These are phyloP conservation scores for Chaenodraco wilsoni DNA, from an alignment of 2,797 vertebrate species.

Conservation along the genomic window DNA sequence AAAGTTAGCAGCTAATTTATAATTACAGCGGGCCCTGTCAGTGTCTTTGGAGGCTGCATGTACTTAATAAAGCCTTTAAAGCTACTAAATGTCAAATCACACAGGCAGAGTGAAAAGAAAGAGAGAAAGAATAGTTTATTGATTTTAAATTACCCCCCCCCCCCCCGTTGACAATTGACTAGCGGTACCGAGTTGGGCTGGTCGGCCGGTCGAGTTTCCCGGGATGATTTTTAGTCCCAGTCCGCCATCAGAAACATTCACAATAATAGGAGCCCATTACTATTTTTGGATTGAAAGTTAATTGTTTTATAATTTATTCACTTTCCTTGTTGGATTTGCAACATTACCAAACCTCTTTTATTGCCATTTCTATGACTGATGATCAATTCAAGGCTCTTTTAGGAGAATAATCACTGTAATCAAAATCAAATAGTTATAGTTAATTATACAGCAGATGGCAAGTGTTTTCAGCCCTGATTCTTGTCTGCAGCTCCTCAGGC, in stretches of 20 bases:
- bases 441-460: neutral
- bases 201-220: too few relatives aligned
- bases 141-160: neutral
- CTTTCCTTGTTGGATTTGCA: neutral
- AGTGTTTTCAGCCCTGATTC: neutral
- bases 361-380: neutral
- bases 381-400: neutral
- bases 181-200: too few relatives aligned
- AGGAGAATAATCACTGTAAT: neutral
- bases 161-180: too few relatives aligned
- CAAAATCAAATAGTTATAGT: neutral
- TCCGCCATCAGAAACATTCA: neutral
- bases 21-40: conserved; percentile 33
- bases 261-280: neutral
- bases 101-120: conserved; percentile 2
- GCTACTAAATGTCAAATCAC: neutral
- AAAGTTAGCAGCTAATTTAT: conserved; percentile 34
- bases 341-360: neutral
- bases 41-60: conserved; percentile 10
- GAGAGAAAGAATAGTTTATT: neutral
- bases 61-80: conserved; percentile 3
- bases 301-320: neutral
- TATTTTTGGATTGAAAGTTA: neutral
- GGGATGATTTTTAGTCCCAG: too few relatives aligned
- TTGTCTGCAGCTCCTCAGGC: neutral